Conservation (phyloP, 1,140 invertebrate genomes). For the Aphelinus certus region DNA sequence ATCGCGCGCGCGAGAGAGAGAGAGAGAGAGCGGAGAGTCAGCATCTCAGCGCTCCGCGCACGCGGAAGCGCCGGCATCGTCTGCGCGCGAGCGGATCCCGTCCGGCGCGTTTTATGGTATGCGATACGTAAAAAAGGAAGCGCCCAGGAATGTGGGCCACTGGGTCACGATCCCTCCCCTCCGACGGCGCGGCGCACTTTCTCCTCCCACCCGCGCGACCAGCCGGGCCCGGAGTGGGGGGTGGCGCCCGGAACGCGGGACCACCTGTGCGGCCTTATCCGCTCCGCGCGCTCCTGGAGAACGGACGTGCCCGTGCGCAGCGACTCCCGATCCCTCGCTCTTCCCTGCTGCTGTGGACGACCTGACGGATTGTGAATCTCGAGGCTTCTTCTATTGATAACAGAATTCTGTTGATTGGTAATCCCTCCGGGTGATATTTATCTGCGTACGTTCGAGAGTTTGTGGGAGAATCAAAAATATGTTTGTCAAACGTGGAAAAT, state of each 20-base stretch:
- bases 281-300: background rate
- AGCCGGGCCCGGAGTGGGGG: no score
- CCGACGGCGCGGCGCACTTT: background rate
- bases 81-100: constrained; percentile 52
- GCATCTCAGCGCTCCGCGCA: constrained; percentile 33
- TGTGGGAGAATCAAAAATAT: no score
- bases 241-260: no score
- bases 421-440: no score
- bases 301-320: background rate
- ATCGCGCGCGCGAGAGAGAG: background rate
- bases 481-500: no score
- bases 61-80: constrained; percentile 48
- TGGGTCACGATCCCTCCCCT: constrained; percentile 58
- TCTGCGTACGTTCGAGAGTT: no score
- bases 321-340: constrained; percentile 24
- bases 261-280: background rate
- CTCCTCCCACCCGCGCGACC: no score
- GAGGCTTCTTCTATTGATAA: background rate
- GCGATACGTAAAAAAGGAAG: constrained; percentile 66
- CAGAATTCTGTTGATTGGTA: background rate
- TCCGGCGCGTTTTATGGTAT: constrained; percentile 65
- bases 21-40: no score
- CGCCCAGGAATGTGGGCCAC: constrained; percentile 60
- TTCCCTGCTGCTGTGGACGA: background rate
- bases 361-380: background rate